Evolutionary conservation across 2,113 vertebrate genomes (phyloP), one percentile per base, ranked within the genome.

Genomic region (Neogobius melanostomus): DNA sequence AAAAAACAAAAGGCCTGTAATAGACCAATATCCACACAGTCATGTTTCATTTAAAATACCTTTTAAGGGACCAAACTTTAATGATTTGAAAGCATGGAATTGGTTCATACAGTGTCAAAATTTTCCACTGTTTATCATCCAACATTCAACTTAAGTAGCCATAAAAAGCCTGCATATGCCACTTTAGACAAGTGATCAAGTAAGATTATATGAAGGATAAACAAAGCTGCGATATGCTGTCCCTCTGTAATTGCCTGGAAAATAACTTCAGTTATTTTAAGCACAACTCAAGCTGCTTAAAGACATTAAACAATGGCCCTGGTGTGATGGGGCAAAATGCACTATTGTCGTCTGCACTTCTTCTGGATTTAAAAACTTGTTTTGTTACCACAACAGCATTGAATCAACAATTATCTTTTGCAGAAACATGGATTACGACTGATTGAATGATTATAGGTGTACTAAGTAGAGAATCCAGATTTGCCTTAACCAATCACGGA

Each of bases 81-180:
- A 21, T 15, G 7, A 14, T 14, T 10, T 6, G 52, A 54, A 54
- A 54, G 8, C 2, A 54, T 54, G 11, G 10, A 54, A 21, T 4
- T 54, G 51, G 7, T 8, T 9, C 8, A 5, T 12, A 11, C 45
- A 47, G 15, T 82, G 61, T 46, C 36, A 69, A 70, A 68, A 45
- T 57, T 78, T 83, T 85, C 75, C 82, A 74, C 63, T 28, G 66
- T 66, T 63, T 45, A 61, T 78, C 59, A 66, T 65, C 46, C 12
- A 5, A 50, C 65, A 50, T 76, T 75, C 72, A 70, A 57, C 57
- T 65, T 3, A 21, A 60, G 28, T 47, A 44, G 53, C 49, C 50
- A 66, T 65, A 81, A n/a, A 77, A 66, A 68, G 44, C 47, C 51
- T 43, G 46, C 59, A 66, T 70, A 50, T 9, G 17, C 11, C 43